Conservation (phyloP, 2,113 vertebrate species). For the Uropsilus gracilis region DNA sequence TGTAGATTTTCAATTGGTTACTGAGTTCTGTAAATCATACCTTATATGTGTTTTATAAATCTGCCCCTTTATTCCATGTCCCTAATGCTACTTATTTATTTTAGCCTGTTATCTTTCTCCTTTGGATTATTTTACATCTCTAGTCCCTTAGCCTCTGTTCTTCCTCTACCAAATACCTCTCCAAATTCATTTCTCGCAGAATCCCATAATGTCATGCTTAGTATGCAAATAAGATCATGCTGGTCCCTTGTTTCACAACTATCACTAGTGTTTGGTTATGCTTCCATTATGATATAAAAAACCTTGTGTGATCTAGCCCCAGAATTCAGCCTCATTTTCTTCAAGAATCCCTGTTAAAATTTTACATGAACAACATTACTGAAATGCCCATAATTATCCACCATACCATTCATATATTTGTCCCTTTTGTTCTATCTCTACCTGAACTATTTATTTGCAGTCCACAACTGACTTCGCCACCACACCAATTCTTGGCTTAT, state of each 20-base stretch:
- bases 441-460: background rate
- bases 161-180: background rate
- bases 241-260: background rate
- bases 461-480: background rate
- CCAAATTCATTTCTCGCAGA: background rate
- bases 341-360: background rate
- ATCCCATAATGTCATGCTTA: background rate
- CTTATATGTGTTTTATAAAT: background rate
- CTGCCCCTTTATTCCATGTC: background rate
- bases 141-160: background rate
- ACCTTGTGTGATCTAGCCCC: background rate
- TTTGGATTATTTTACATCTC: background rate
- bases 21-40: background rate
- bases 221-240: background rate
- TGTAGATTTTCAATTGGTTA: background rate
- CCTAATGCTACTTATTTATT: background rate
- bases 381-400: background rate
- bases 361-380: background rate
- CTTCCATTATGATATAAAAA: background rate
- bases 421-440: background rate
- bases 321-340: background rate
- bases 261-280: background rate
- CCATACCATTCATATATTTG: background rate
- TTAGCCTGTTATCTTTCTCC: background rate
- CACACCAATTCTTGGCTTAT: background rate